phyloP scores from a whole-genome alignment of 2,888 invertebrate species.

The Thera britannica region DNA sequence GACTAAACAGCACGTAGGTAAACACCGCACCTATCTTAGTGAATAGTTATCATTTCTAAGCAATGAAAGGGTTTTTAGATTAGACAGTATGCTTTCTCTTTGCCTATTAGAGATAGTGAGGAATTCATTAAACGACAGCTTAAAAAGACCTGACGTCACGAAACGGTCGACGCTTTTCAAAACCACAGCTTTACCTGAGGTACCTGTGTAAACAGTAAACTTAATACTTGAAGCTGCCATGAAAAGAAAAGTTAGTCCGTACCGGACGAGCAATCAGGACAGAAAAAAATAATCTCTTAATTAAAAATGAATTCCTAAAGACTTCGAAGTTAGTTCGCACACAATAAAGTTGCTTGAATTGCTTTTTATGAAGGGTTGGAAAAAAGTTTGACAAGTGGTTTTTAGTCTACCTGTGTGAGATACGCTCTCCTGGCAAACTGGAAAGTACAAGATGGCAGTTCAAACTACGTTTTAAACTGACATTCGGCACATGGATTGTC shows the following conservation, averaged over 20 bases:
- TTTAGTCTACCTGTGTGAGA: neutral
- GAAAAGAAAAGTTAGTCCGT: constrained; percentile 60
- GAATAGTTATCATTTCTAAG: too few relatives aligned
- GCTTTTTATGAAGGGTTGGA: constrained; percentile 13
- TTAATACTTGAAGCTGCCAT: constrained; percentile 58
- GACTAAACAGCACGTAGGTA: too few relatives aligned
- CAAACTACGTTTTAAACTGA: too few relatives aligned
- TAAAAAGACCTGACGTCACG: neutral
- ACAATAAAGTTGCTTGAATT: constrained; percentile 21
- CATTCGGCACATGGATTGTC: too few relatives aligned
- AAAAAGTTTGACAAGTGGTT: constrained; percentile 1
- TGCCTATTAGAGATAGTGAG: too few relatives aligned
- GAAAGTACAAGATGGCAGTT: too few relatives aligned
- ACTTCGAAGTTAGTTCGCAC: constrained; percentile 28
- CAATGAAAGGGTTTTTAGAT: too few relatives aligned
- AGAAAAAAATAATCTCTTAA: constrained; percentile 65
- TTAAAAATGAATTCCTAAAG: constrained; percentile 61
- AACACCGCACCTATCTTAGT: too few relatives aligned
- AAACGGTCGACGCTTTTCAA: neutral
- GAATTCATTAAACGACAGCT: too few relatives aligned
- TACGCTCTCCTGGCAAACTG: too few relatives aligned
- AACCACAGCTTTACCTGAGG: neutral
- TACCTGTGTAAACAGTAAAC: constrained; percentile 49
- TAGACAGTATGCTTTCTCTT: too few relatives aligned
- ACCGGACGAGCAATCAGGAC: constrained; percentile 62